These are phyloP conservation scores for Boloria euphrosyne DNA, from an alignment of 2,888 invertebrate species.

Conservation along the genomic window DNA sequence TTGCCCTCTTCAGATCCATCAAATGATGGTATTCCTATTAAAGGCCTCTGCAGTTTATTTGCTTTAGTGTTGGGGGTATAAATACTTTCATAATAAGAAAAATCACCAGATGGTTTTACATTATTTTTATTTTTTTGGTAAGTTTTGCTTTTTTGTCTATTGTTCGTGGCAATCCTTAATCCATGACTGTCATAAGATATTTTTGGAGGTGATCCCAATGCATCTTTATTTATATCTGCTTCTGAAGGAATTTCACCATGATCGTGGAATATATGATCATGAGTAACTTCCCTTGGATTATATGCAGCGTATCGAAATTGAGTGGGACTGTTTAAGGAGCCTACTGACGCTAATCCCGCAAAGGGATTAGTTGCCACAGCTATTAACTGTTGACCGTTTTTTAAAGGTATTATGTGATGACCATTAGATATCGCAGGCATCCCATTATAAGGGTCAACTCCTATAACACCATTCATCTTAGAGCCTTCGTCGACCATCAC, in stretches of 20 bases:
- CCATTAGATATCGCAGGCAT: slow-evolving; percentile 54
- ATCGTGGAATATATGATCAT: slow-evolving; percentile 77
- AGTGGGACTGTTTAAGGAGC: slow-evolving; percentile 63
- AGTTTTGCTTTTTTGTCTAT: slow-evolving; percentile 56
- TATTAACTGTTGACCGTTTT: slow-evolving; percentile 56
- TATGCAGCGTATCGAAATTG: slow-evolving; percentile 72
- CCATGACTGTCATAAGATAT: slow-evolving; percentile 69
- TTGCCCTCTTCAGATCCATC: slow-evolving; percentile 48
- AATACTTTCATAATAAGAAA: slow-evolving; percentile 72
- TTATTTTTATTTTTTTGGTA: slow-evolving; percentile 56
- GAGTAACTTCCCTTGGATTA: slow-evolving; percentile 75
- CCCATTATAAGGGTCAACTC: slow-evolving; percentile 55
- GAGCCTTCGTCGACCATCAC: slow-evolving; percentile 63
- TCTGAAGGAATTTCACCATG: slow-evolving; percentile 73
- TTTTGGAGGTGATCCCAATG: slow-evolving; percentile 62
- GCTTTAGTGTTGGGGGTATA: slow-evolving; percentile 56
- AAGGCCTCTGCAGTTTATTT: slow-evolving; percentile 53
- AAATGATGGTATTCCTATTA: slow-evolving; percentile 46
- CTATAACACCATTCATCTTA: slow-evolving; percentile 52
- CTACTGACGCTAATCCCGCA: slow-evolving; percentile 55
- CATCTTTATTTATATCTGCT: slow-evolving; percentile 61
- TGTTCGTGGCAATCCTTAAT: slow-evolving; percentile 52
- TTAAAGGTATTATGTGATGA: slow-evolving; percentile 59
- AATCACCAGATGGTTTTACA: slow-evolving; percentile 58
- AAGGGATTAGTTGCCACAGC: slow-evolving; percentile 58